phyloP scores from a whole-genome alignment of 2,888 invertebrate genomes.

The Dynastes tityus region DNA sequence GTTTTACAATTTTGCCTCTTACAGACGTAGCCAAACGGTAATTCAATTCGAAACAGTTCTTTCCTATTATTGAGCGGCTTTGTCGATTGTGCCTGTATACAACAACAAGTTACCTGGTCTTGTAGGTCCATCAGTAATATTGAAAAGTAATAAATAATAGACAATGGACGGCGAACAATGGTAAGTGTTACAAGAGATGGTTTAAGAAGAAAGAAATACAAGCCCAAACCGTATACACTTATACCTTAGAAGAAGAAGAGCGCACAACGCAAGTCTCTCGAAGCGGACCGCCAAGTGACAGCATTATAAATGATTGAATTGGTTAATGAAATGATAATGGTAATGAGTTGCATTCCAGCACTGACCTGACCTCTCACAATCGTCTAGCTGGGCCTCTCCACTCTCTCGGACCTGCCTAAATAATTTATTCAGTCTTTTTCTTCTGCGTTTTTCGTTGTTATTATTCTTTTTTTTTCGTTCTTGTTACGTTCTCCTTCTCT shows the following conservation, averaged over 20 bases:
- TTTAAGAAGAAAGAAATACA: slow-evolving; percentile 20
- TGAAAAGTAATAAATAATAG: slow-evolving; percentile 44
- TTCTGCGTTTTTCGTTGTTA: slow-evolving; percentile 12
- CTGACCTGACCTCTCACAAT: slow-evolving; percentile 60
- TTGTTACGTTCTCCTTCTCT: slow-evolving; percentile 11
- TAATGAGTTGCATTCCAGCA: slow-evolving; percentile 61
- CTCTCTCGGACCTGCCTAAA: slow-evolving; percentile 55
- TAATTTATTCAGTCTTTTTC: slow-evolving; percentile 55
- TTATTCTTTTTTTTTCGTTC: background rate
- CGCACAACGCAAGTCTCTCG: background rate
- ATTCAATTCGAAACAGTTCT: background rate
- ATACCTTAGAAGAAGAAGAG: background rate
- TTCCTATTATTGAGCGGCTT: background rate
- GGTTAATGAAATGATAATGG: slow-evolving; percentile 62
- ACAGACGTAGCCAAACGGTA: no score
- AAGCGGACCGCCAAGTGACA: slow-evolving; percentile 56
- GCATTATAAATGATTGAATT: slow-evolving; percentile 61
- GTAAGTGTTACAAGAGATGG: slow-evolving; percentile 39
- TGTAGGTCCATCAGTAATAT: slow-evolving; percentile 32
- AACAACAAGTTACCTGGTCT: slow-evolving; percentile 7
- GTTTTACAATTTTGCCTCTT: no score
- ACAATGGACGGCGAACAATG: slow-evolving; percentile 43
- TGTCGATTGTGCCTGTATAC: background rate
- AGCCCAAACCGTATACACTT: background rate
- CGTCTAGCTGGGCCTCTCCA: slow-evolving; percentile 49